Base-by-base conservation (phyloP, 1,140 invertebrate genomes). In the Ganaspis sp. region DNA sequence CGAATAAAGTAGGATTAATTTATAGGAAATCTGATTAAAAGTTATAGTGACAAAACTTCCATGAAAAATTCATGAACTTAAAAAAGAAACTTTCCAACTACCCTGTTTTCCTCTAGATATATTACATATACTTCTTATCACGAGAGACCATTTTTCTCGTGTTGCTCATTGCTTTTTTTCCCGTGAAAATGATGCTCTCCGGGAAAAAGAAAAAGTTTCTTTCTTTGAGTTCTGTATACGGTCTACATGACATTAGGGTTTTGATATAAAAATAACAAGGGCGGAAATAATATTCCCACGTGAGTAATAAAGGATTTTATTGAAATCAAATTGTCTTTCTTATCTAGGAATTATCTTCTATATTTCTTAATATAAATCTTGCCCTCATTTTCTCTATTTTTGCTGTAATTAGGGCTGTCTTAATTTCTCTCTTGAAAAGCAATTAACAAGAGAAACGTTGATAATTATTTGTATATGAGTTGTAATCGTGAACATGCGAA, bases 191-290 rank as follows among this genome's bases (percentile, higher is more conserved):
- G 12, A 45, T 45, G 42, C 42, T 45, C 45, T 49, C n/a, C 17
- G 15, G 17, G 15, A 40, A 9, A 40, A 12, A 49, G 45, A 49
- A 17, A 49, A 49, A 49, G 15, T 49, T 49, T 49, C 15, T 49
- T 49, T n/a, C 17, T 49, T 15, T 49, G 45, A 49, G 45, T 17
- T 49, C 17, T n/a, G 45, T 17, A 34, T 2, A 6, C n/a, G 15
- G n/a, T n/a, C n/a, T n/a, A n/a, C 45, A n/a, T 49, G 45, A 17
- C 15, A 49, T 49, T 49, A 49, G 45, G 45, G 6, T 49, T 49
- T 17, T n/a, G 45, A 49, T 49, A 49, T 49, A 17, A 49, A 49
- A 49, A 49, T 49, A 49, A 49, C 45, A 49, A 49, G 45, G 45
- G 45, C 17, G 8, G n/a, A 49, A 49, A 49, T n/a, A 17, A 49